Evolutionary conservation across 1,140 invertebrate species (phyloP).

Genomic region (Phortica variegata): DNA sequence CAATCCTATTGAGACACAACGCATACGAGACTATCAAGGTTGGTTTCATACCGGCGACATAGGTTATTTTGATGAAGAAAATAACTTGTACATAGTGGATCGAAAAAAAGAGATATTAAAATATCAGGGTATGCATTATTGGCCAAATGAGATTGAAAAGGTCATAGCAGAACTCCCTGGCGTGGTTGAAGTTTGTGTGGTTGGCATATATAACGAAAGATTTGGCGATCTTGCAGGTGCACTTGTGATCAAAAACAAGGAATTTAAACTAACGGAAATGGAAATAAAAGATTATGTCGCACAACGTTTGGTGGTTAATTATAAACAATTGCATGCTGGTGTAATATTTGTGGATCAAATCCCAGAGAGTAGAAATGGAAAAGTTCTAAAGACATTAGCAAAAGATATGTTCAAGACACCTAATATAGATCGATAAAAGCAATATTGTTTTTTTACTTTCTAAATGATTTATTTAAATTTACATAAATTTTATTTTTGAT

Average conservation of each 20-base stretch:
- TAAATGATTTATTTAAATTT: constrained; percentile 19
- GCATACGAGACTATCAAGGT: constrained; percentile 61
- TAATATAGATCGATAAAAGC: background rate
- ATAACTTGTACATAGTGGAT: constrained; percentile 67
- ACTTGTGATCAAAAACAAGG: constrained; percentile 9
- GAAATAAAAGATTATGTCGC: constrained; percentile 23
- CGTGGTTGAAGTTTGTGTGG: constrained; percentile 27
- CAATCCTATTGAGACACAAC: constrained; percentile 60
- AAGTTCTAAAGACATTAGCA: too few relatives aligned
- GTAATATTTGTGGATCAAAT: constrained; percentile 60
- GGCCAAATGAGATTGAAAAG: constrained; percentile 25
- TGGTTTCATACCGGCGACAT: constrained; percentile 74
- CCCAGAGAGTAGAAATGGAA: too few relatives aligned
- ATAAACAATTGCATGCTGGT: constrained; percentile 61
- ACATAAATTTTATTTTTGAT: constrained; percentile 15
- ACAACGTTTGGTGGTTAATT: constrained; percentile 43
- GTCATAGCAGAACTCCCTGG: constrained; percentile 16
- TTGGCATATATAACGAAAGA: constrained; percentile 19
- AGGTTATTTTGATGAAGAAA: constrained; percentile 66
- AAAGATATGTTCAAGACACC: too few relatives aligned
- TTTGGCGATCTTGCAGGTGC: constrained; percentile 24
- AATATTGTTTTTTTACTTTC: background rate
- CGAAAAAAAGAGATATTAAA: constrained; percentile 75
- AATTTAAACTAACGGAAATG: constrained; percentile 6
- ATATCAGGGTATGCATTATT: constrained; percentile 56